phyloP scores from a whole-genome alignment of 2,888 invertebrate species.

The Abrostola triplasia region DNA sequence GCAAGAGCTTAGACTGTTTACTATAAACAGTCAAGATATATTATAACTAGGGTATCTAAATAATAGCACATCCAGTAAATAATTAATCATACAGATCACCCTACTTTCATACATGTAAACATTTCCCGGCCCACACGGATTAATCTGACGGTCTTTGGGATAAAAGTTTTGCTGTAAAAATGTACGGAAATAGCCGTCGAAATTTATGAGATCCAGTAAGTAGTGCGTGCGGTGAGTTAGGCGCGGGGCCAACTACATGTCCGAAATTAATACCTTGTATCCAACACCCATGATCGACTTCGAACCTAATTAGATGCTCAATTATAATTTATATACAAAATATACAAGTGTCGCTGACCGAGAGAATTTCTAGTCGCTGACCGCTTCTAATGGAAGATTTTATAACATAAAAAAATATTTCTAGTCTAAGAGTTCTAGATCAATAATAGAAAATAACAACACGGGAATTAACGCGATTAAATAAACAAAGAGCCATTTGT shows the following conservation, averaged over 20 bases:
- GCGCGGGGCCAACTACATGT: constrained; percentile 79
- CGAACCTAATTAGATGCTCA: constrained; percentile 56
- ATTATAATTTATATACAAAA: constrained; percentile 14
- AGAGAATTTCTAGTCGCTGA: too few species aligned
- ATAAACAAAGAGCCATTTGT: constrained; percentile 56
- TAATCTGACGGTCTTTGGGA: constrained; percentile 49
- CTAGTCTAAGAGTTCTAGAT: too few species aligned
- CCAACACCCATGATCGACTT: constrained; percentile 66
- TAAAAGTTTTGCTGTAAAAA: constrained; percentile 64
- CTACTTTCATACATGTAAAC: constrained; percentile 11
- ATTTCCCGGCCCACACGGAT: constrained; percentile 21
- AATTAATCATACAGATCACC: constrained; percentile 5
- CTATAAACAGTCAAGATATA: too few species aligned
- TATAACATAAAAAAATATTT: too few species aligned
- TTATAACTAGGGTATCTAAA: too few species aligned
- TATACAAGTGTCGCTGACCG: neutral
- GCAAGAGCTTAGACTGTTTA: too few species aligned
- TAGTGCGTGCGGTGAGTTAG: constrained; percentile 74
- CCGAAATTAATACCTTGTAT: constrained; percentile 73
- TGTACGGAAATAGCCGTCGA: constrained; percentile 71
- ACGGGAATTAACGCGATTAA: too few species aligned
- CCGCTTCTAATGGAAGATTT: constrained; percentile 1
- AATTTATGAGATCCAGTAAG: constrained; percentile 78
- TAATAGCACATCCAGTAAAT: neutral
- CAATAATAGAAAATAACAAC: too few species aligned